Evolutionary conservation across 1,140 invertebrate species (phyloP), one percentile per base, ranked within the genome.

Genomic region (Drusus annulatus): DNA sequence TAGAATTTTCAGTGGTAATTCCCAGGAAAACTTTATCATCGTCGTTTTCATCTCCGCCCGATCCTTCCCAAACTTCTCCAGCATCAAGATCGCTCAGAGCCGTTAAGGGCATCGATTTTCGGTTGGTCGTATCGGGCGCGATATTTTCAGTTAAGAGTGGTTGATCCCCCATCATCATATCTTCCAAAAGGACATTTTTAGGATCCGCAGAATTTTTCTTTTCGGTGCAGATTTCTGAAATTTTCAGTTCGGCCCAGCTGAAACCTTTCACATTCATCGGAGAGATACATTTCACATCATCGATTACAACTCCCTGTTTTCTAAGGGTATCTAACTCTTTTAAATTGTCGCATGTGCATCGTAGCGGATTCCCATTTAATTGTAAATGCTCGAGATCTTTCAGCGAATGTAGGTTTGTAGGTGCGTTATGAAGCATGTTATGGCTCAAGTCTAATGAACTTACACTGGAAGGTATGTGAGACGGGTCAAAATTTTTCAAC

Each of bases 141-240:
- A 89, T 83, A 82, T 83, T 77, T 16, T 87, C 84, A 1, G 89
- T 87, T 84, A 90, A 85, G 28, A 87, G 60, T 28, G 91, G 89
- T 84, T 91, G 88, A 84, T 92, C 92, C 13, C 91, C 91, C 88
- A 92, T 88, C 90, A 93, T 91, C 85, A 92, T 87, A 56, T 92
- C 91, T 80, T 92, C 91, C 86, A 25, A 85, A 82, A 79, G 84
- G 63, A 68, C 82, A 52, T 23, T 75, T 74, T 80, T 60, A 75
- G 60, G n/a, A 23, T 76, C 69, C 85, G 84, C 88, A 63, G 84
- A 85, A 17, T 60, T 79, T 85, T 85, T 87, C 87, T 86, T 84
- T 81, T 83, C 28, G 50, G 76, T 28, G 83, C 91, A 92, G 50
- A 91, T 86, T 54, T 91, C 89, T 80, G 89, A 87, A 76, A 89